Conservation (phyloP, 2,888 invertebrate genomes). For the Ferrisia virgata region DNA sequence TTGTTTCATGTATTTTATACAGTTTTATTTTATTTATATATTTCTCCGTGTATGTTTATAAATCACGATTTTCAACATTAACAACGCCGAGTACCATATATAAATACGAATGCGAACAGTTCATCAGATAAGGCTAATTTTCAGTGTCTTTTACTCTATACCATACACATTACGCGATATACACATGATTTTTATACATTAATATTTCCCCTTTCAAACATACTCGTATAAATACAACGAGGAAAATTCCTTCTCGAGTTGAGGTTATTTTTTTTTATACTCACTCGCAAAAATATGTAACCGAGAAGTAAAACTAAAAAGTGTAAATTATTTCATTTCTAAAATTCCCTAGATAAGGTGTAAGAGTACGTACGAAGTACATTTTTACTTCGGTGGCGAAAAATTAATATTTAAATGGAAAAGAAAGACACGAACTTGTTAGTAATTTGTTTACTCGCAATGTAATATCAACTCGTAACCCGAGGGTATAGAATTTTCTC, state of each 20-base stretch:
- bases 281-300: neutral
- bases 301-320: neutral
- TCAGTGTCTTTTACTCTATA: neutral
- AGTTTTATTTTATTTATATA: neutral
- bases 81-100: neutral
- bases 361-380: neutral
- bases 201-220: too few relatives aligned
- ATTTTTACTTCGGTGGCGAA: neutral
- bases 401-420: slow-evolving; percentile 9
- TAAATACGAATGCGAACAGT: neutral
- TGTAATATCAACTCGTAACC: neutral
- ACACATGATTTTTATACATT: too few relatives aligned
- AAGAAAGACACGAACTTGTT: neutral
- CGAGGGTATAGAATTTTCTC: neutral
- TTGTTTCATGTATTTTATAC: neutral
- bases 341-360: neutral
- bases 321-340: neutral
- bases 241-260: too few relatives aligned
- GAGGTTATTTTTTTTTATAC: neutral
- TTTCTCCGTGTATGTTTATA: neutral
- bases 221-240: too few relatives aligned
- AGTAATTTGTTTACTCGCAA: neutral
- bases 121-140: neutral
- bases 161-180: too few relatives aligned
- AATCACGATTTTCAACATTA: neutral